These are phyloP conservation scores for Ctenodactylus gundi DNA, from an alignment of 2,113 vertebrate genomes.

Conservation along the genomic window DNA sequence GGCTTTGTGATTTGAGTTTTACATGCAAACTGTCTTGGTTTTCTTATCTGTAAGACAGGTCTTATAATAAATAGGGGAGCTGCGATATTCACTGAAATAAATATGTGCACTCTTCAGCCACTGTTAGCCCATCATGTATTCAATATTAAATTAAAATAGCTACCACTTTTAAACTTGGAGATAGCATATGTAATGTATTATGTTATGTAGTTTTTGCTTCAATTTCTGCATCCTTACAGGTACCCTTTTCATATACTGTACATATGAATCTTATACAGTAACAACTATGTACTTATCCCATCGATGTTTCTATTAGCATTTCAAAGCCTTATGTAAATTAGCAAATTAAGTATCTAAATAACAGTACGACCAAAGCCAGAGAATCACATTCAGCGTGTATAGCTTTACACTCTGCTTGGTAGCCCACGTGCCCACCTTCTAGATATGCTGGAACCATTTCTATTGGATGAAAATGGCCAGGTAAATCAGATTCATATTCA, in stretches of 20 bases:
- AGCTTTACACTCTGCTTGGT: not conserved
- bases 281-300: not conserved
- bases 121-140: not conserved
- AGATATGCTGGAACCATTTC: not conserved
- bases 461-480: not conserved
- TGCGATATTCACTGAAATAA: slow-evolving; percentile 5
- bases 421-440: not conserved
- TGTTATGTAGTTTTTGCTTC: not conserved
- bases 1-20: not conserved
- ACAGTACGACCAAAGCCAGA: not conserved
- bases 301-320: not conserved
- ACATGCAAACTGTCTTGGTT: not conserved
- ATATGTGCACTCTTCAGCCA: not conserved
- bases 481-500: not conserved
- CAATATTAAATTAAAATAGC: not conserved
- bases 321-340: not conserved
- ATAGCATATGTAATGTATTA: not conserved
- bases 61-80: not conserved
- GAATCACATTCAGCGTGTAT: not conserved
- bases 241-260: not conserved
- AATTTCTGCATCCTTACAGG: not conserved
- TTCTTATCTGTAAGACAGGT: not conserved
- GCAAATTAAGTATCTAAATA: not conserved
- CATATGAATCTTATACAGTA: not conserved
- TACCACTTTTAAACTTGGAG: not conserved